Conservation (phyloP, 2,888 invertebrate genomes). For the Pycnomerus fuliginosus region DNA sequence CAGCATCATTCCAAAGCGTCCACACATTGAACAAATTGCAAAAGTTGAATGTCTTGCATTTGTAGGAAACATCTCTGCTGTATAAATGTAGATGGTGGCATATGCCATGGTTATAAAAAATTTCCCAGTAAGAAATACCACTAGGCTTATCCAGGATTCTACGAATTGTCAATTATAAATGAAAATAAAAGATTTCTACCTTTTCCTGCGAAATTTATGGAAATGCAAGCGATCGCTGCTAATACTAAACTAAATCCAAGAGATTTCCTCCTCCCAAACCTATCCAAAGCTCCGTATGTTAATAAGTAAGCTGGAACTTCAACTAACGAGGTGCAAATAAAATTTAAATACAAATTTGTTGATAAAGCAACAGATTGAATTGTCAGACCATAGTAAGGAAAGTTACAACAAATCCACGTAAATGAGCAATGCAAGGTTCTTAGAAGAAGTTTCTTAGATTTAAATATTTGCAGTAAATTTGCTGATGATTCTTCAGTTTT, state of each 20-base stretch:
- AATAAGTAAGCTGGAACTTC: constrained; percentile 72
- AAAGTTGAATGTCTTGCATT: constrained; percentile 64
- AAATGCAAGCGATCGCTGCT: constrained; percentile 60
- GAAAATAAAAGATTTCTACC: too few relatives aligned
- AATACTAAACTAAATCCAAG: constrained; percentile 62
- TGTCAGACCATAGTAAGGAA: constrained; percentile 77
- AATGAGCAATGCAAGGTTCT: constrained; percentile 65
- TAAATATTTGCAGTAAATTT: too few relatives aligned
- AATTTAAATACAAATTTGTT: constrained; percentile 74
- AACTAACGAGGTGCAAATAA: constrained; percentile 62
- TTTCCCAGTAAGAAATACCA: constrained; percentile 31
- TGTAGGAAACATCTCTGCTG: constrained; percentile 73
- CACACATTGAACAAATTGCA: constrained; percentile 68
- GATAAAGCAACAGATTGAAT: constrained; percentile 72
- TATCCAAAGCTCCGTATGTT: constrained; percentile 63
- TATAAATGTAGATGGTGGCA: constrained; percentile 33
- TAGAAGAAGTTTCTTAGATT: constrained; percentile 45
- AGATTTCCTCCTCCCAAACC: constrained; percentile 63
- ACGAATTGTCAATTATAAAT: not conserved
- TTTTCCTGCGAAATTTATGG: constrained; percentile 23
- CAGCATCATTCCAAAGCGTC: constrained; percentile 67
- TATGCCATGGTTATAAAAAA: constrained; percentile 34
- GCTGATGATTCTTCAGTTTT: constrained; percentile 8
- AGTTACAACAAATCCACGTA: constrained; percentile 74
- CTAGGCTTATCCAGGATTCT: constrained; percentile 4